A percentile compares a stretch with the other conserved stretches of the same genome.
These are phyloP conservation scores for Mormyrus proboscirostris DNA, from an alignment of 2,797 vertebrate species.

Conservation along the genomic window DNA sequence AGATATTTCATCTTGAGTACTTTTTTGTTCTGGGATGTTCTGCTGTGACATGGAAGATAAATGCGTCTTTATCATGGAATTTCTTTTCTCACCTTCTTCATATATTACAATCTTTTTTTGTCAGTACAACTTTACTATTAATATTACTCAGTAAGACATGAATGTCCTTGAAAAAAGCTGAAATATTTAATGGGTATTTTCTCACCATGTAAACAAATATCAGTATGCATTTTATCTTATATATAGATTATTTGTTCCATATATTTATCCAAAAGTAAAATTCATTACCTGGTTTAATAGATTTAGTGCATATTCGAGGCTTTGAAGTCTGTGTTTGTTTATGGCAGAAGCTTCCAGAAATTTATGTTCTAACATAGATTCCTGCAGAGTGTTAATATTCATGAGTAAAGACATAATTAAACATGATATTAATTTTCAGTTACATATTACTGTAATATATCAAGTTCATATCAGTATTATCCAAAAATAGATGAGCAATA, in stretches of 20 bases:
- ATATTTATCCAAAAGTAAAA: background rate
- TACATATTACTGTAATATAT: background rate
- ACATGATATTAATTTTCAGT: background rate
- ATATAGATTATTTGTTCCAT: background rate
- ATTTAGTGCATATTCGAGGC: conserved; percentile 81
- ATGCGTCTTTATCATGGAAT: background rate
- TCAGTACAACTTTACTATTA: background rate
- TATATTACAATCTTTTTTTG: background rate
- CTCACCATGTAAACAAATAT: background rate
- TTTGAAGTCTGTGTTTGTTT: conserved; percentile 79
- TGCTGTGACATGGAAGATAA: conserved; percentile 43
- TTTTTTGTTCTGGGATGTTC: conserved; percentile 48
- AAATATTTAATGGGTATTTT: conserved; percentile 26
- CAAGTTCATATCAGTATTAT: background rate
- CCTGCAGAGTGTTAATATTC: conserved; percentile 55
- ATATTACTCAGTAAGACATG: background rate
- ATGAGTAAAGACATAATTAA: background rate
- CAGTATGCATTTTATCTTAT: background rate
- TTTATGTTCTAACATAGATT: conserved; percentile 76
- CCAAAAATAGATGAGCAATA: background rate
- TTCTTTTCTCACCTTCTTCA: background rate
- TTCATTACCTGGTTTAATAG: conserved; percentile 80
- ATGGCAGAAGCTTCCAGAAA: conserved; percentile 87
- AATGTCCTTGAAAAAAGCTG: background rate
- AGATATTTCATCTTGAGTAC: conserved; percentile 77